Conservation (phyloP, 2,113 vertebrate genomes). For the Festucalex cinctus region DNA sequence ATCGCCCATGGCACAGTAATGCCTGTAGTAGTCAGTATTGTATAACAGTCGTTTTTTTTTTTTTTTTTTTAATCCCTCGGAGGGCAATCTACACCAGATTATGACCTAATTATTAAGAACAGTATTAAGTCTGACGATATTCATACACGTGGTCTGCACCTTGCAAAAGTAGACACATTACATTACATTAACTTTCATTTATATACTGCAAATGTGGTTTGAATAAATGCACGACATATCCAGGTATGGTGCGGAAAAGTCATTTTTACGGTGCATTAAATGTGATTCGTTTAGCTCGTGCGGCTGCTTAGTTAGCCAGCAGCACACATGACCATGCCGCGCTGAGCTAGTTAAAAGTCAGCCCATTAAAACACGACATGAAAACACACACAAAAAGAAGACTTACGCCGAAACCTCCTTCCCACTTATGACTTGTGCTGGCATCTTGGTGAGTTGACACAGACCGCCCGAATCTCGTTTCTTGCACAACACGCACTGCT, state of each 20-base stretch:
- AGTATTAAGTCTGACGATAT: background rate
- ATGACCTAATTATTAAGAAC: background rate
- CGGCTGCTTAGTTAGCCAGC: slow-evolving; percentile 32
- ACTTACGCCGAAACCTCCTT: slow-evolving; percentile 77
- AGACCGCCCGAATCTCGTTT: background rate
- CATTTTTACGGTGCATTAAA: background rate
- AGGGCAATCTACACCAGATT: background rate
- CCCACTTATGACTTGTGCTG: slow-evolving; percentile 72
- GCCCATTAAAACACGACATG: background rate
- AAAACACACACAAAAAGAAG: background rate
- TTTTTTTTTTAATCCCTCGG: too few relatives aligned
- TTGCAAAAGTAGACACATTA: background rate
- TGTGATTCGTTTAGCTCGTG: background rate
- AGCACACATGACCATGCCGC: slow-evolving; percentile 3
- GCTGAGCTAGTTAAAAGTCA: background rate
- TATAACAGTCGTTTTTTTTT: background rate
- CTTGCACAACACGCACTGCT: background rate
- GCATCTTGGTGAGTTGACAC: slow-evolving; percentile 47
- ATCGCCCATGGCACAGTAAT: background rate
- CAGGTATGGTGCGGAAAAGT: background rate
- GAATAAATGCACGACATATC: background rate
- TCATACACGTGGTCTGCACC: slow-evolving; percentile 32
- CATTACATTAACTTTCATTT: background rate
- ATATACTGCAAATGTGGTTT: background rate
- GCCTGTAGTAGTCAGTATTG: background rate